Conservation (phyloP, 2,113 vertebrate species). For the Isichthys henryi region DNA sequence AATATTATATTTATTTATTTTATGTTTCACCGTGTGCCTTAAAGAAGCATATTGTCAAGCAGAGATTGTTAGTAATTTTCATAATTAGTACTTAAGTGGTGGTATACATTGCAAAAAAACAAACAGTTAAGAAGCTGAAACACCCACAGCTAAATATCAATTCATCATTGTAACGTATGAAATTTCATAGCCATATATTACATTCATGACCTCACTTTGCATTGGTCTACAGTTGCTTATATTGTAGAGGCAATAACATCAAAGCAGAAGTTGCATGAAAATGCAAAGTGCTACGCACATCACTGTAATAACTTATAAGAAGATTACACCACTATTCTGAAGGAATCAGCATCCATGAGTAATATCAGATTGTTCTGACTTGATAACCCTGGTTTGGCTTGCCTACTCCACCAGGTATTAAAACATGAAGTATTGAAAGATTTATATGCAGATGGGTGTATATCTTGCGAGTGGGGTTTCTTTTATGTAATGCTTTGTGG, state of each 20-base stretch:
- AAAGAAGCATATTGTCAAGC: not conserved
- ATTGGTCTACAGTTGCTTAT: not conserved
- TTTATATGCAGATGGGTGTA: constrained; percentile 30
- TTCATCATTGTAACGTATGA: not conserved
- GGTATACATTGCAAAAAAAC: not conserved
- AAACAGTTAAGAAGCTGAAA: not conserved
- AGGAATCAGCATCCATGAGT: not conserved
- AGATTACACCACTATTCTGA: not conserved
- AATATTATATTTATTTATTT: not conserved
- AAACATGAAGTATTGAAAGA: constrained; percentile 14
- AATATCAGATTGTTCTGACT: constrained; percentile 4
- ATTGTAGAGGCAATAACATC: not conserved
- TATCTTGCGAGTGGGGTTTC: not conserved
- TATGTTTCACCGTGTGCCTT: not conserved
- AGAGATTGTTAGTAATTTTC: not conserved
- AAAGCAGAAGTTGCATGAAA: not conserved
- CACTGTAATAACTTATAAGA: not conserved
- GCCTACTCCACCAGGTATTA: constrained; percentile 21
- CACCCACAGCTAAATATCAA: not conserved
- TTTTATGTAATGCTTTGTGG: constrained; percentile 34
- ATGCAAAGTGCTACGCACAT: not conserved
- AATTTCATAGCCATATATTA: not conserved
- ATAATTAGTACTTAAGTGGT: not conserved
- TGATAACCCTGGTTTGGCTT: not conserved
- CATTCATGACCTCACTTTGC: not conserved